Base-by-base conservation (phyloP, 1,140 invertebrate species). In the Spodoptera litura region DNA sequence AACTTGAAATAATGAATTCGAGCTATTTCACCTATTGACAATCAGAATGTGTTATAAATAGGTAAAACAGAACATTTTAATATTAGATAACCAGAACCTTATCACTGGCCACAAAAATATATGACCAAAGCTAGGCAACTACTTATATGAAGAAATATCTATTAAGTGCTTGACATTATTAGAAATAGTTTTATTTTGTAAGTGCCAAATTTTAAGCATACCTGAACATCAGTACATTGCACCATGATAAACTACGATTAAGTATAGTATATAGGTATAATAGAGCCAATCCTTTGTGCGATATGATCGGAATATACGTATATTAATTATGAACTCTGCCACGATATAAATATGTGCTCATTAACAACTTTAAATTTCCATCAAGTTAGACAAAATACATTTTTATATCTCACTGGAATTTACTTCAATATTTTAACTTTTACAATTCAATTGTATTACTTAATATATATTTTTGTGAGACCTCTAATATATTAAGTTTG, bases 191-290 rank as follows among this genome's bases (percentile, higher is more conserved):
- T 44, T 31, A 76, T 31, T 73, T 56, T 64, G 51, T 75, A 55
- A 70, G 49, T 38, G 72, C 51, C 64, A 76, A 80, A 70, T 68
- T 76, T 58, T 20, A 55, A n/a, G n/a, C n/a, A 58, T 64, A 59
- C 31, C n/a, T 53, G 31, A 56, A 72, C 11, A 20, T 72, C 27
- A 58, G 70, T 49, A 44, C 38, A 56, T 64, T 49, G 35, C 11
- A 49, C n/a, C 4, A 62, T 44, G 6, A 44, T 44, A 44, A 44
- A 44, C 38, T 44, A 44, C 38, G 38, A 62, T 20, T 20, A 49
- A n/a, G 8, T 64, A 11, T 44, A 44, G 4, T 44, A 44, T 44
- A 44, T 9, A 64, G 13, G 20, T 20, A 20, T 20, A 20, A 20
- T 20, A 49, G n/a, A 64, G 35, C 61, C 61, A 64, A 49, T 64